Conservation (phyloP, 1,140 invertebrate species). For the Solenopsis invicta region DNA sequence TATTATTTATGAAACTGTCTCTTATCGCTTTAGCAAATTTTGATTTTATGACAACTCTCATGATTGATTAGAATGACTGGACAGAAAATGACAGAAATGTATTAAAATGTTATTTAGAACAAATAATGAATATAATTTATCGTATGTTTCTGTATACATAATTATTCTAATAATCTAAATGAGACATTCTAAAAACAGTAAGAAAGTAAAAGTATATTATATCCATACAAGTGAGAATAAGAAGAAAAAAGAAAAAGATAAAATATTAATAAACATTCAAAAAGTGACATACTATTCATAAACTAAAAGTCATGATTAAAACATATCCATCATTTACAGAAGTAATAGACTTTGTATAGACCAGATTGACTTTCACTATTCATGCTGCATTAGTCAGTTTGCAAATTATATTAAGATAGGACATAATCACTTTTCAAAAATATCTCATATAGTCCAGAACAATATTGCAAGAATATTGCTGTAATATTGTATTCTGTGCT, state of each 20-base stretch:
- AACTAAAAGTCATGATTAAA: constrained; percentile 28
- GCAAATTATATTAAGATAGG: constrained; percentile 44
- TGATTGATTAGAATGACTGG: not conserved
- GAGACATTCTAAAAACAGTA: not conserved
- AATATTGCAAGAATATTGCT: too few relatives aligned
- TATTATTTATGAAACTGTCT: not conserved
- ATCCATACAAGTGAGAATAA: constrained; percentile 23
- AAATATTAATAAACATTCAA: constrained; percentile 37
- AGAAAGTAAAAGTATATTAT: constrained; percentile 26
- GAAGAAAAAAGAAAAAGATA: not conserved
- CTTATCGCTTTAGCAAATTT: not conserved
- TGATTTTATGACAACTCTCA: not conserved
- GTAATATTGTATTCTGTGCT: too few relatives aligned
- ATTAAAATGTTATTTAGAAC: constrained; percentile 15
- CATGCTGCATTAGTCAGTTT: constrained; percentile 48
- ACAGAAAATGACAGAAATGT: not conserved
- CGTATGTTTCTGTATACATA: not conserved
- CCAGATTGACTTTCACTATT: constrained; percentile 26
- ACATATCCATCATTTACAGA: constrained; percentile 33
- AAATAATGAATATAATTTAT: constrained; percentile 10
- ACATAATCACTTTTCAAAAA: constrained; percentile 31
- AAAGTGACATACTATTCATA: constrained; percentile 23
- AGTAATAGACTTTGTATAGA: constrained; percentile 36
- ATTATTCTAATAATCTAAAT: constrained; percentile 40
- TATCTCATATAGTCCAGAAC: not conserved